Evolutionary conservation across 2,113 vertebrate genomes (phyloP), one percentile per base, ranked within the genome.

Genomic region (Gila orcuttii): DNA sequence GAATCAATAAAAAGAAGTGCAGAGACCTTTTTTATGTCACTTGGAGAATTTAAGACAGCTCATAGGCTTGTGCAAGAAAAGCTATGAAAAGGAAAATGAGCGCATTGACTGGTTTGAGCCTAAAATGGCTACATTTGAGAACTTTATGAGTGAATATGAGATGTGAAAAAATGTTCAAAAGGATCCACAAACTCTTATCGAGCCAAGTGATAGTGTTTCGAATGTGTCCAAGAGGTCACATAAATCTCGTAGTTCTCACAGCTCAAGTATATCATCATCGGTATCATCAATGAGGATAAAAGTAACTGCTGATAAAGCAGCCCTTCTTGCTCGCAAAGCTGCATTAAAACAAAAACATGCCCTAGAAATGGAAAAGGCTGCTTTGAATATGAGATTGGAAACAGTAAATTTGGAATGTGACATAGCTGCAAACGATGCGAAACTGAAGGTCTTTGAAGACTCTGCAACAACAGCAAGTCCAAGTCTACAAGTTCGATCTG

Each of bases 1-100:
- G 21, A 74, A 45, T 45, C n/a, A n/a, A 45, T 74, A 23, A 25
- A 45, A 25, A 47, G 23, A 6, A n/a, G 21, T 47, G 3, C 11
- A 12, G 39, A 74, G 19, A 1, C 23, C 25, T 74, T 74, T 15
- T 45, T 6, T 73, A n/a, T 6, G 10, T 10, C 42, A 47, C 39
- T 47, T 74, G 23, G 12, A n/a, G 71, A 74, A 45, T 47, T 74
- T n/a, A 74, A 74, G 71, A 74, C 21, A 47, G 23, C 71, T 74
- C 71, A 74, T 47, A 47, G 11, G 71, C 42, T 74, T 25, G 71
- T 74, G 23, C 39, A 74, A 25, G 39, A 74, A 23, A 1, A n/a
- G 10, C 23, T 74, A 25, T 23, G 42, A 74, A 28, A 28, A 28
- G 28, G 71, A 74, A 13, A 47, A 47, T 47, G 23, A 74, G 39